Base-by-base conservation (phyloP, 2,888 invertebrate species). In the Dynastes tityus region DNA sequence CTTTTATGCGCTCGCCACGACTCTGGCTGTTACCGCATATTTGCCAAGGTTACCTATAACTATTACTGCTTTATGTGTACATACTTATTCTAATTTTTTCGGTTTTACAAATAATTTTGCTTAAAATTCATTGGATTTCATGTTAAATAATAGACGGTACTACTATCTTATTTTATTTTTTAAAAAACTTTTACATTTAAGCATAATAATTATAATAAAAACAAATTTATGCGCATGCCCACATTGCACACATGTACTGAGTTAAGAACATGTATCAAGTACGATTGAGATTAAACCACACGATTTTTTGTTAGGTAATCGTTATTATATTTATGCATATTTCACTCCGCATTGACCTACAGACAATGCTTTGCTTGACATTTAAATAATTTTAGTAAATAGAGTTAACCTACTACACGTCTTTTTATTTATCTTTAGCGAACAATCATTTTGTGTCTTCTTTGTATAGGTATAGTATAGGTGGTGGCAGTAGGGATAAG, bases 111-210 rank as follows among this genome's bases (percentile, higher is more conserved):
- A 32, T 2, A 32, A 4, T 37, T 37, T 37, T 5, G 32, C 32
- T 37, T 37, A 37, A 5, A 37, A 37, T 37, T 37, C 5, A 1
- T 1, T 37, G 32, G 6, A 37, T 37, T 37, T 37, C 32, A 37
- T 37, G 1, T 37, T 37, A 74, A 74, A 61, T 61, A 58, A 74
- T 40, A 74, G 70, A 70, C 79, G 9, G 1, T 61, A 61, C 16
- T 61, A 74, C 73, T 80, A 80, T 80, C 78, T 71, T 64, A 73
- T 51, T 78, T 81, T 80, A 77, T 79, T 85, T 85, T 85, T 86
- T 85, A 84, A 85, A 87, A 86, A 87, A 87, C 84, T 61, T 80
- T 85, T 85, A 86, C 86, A 85, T 85, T 84, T 84, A 87, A 87
- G 87, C 87, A 85, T 82, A 84, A 84, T 79, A 68, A 65, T 65